Conservation (phyloP, 2,797 vertebrate species). For the Lates japonicus region DNA sequence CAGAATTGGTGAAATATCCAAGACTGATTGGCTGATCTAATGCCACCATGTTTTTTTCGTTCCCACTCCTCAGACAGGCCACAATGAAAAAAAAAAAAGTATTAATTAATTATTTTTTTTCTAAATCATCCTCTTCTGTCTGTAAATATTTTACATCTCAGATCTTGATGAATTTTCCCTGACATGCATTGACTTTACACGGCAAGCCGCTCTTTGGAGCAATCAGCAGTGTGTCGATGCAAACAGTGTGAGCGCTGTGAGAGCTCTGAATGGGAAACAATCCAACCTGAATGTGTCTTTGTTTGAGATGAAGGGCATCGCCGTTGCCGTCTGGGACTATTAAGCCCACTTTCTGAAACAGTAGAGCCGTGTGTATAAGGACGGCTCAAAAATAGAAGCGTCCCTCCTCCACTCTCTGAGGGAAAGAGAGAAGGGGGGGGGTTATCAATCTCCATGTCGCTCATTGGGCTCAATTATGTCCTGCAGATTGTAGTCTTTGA, state of each 20-base stretch:
- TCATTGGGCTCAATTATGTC: conserved; percentile 68
- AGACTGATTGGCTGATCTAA: conserved; percentile 27
- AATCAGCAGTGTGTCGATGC: conserved; percentile 77
- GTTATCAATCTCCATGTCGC: conserved; percentile 67
- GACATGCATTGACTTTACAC: conserved; percentile 23
- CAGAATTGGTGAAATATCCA: conserved; percentile 18
- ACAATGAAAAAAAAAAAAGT: not conserved
- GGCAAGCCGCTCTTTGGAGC: conserved; percentile 29
- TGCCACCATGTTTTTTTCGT: not conserved
- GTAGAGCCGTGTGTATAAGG: conserved; percentile 81
- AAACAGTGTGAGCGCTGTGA: conserved; percentile 56
- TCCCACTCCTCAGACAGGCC: not conserved
- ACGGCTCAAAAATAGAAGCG: conserved; percentile 84
- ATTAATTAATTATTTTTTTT: too few species aligned
- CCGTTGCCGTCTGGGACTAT: conserved; percentile 85
- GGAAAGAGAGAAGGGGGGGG: conserved; percentile 16
- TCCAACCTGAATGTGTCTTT: conserved; percentile 90
- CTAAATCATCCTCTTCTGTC: conserved; percentile 5
- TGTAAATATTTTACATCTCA: conserved; percentile 37
- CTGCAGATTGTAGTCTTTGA: conserved; percentile 56
- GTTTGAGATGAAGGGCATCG: conserved; percentile 88
- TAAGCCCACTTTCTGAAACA: conserved; percentile 89
- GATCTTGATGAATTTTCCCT: conserved; percentile 51
- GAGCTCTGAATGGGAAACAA: conserved; percentile 74
- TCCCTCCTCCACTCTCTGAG: conserved; percentile 56